phyloP scores from a whole-genome alignment of 1,140 invertebrate species.

The Metaphire vulgaris region DNA sequence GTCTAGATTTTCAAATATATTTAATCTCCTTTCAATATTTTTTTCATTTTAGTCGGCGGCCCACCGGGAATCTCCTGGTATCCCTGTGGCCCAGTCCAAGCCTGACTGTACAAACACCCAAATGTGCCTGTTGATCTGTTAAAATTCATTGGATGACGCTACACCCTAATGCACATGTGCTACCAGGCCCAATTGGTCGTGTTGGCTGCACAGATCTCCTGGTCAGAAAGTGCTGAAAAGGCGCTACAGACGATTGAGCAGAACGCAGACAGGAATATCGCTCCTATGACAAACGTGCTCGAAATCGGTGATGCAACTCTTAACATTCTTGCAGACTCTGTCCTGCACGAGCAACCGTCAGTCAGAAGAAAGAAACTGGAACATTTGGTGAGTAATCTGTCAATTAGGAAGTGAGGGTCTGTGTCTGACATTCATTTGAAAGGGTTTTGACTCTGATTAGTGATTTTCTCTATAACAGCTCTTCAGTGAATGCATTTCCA shows the following conservation, averaged over 20 bases:
- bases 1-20: too few species aligned
- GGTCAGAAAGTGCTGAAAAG: conserved; percentile 88
- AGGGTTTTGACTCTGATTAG: too few species aligned
- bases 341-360: conserved; percentile 92
- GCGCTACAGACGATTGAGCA: conserved; percentile 54
- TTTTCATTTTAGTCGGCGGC: too few species aligned
- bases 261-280: conserved; percentile 47
- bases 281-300: conserved; percentile 70
- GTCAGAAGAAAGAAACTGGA: conserved; percentile 90
- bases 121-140: too few species aligned
- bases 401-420: background rate
- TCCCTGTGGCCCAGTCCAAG: too few species aligned
- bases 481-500: too few species aligned
- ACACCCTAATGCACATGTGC: too few species aligned
- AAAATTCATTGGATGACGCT: too few species aligned
- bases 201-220: conserved; percentile 89
- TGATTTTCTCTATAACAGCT: too few species aligned
- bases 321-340: conserved; percentile 91
- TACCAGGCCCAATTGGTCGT: conserved; percentile 97
- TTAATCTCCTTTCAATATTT: too few species aligned
- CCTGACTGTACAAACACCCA: too few species aligned
- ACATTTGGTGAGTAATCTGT: conserved; percentile 65
- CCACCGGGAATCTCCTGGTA: too few species aligned
- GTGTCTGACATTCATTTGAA: conserved; percentile 7
- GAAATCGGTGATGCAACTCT: conserved; percentile 82